Evolutionary conservation across 2,888 invertebrate genomes (phyloP).

Genomic region (Heliconius ethilla): DNA sequence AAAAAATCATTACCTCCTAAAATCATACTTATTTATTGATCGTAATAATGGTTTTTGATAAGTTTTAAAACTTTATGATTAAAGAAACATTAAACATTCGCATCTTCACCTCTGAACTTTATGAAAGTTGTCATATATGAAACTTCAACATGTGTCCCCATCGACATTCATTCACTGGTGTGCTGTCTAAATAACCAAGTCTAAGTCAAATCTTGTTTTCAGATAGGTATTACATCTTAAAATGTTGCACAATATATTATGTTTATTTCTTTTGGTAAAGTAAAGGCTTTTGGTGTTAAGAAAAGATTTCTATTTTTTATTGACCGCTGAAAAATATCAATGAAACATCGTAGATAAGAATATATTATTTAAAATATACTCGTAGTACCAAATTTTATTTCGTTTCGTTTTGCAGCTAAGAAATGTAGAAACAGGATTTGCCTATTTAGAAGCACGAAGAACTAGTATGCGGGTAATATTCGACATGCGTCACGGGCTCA

Average conservation of each 20-base stretch:
- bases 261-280: no score
- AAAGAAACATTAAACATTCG: neutral
- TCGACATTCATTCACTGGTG: slow-evolving; percentile 11
- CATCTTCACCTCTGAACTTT: slow-evolving; percentile 57
- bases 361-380: neutral
- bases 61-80: no score
- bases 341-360: neutral
- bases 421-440: slow-evolving; percentile 55
- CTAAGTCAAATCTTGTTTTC: slow-evolving; percentile 12
- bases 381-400: neutral
- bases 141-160: neutral
- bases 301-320: no score
- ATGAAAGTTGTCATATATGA: slow-evolving; percentile 52
- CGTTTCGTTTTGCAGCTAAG: neutral
- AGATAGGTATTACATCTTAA: slow-evolving; percentile 13
- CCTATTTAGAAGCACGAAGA: slow-evolving; percentile 50
- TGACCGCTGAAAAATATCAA: neutral
- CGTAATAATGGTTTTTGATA: no score
- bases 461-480: slow-evolving; percentile 58
- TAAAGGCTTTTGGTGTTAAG: no score
- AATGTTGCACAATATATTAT: slow-evolving; percentile 28
- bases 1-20: no score
- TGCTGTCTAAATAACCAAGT: slow-evolving; percentile 21
- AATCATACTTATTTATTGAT: no score
- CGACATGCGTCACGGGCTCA: slow-evolving; percentile 51